Percentiles rank a stretch among this genome's conserved stretches.
Conservation (phyloP, 1,140 invertebrate species). For the Apis dorsata region DNA sequence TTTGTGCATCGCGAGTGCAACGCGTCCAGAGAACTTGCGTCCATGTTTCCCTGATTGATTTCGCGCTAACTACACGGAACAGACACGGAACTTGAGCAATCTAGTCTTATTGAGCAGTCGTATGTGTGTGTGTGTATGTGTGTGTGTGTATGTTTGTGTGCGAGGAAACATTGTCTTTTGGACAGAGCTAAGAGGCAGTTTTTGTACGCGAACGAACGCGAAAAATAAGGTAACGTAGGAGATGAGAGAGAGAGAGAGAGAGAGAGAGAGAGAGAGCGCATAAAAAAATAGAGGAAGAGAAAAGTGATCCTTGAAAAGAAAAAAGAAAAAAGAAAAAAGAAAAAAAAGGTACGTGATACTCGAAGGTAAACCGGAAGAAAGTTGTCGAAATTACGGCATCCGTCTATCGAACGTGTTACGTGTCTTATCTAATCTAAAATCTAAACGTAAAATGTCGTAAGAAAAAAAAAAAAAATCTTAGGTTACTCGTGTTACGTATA, state of each 20-base stretch:
- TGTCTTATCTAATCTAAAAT: slow-evolving; percentile 3
- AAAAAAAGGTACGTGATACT: not conserved
- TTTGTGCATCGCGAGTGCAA: slow-evolving; percentile 3
- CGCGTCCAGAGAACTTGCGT: not conserved
- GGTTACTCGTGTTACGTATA: slow-evolving; percentile 23
- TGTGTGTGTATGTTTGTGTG: too few relatives aligned
- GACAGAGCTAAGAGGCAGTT: slow-evolving; percentile 7
- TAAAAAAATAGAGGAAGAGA: too few relatives aligned
- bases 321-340: not conserved
- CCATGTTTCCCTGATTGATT: slow-evolving; percentile 1
- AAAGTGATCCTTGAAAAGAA: not conserved
- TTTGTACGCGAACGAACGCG: not conserved
- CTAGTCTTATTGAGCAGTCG: slow-evolving; percentile 56
- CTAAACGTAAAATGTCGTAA: slow-evolving; percentile 9
- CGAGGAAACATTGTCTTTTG: slow-evolving; percentile 7
- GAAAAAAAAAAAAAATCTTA: slow-evolving; percentile 29
- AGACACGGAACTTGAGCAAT: slow-evolving; percentile 54
- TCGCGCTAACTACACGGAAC: slow-evolving; percentile 21
- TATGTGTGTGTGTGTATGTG: too few relatives aligned
- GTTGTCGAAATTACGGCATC: not conserved
- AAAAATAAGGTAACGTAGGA: not conserved
- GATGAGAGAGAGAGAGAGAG: too few relatives aligned
- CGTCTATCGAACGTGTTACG: not conserved
- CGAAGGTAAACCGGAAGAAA: not conserved
- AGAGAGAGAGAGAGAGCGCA: not conserved